Evolutionary conservation across 2,888 invertebrate species (phyloP).

Genomic region (Limnephilus rhombicus): DNA sequence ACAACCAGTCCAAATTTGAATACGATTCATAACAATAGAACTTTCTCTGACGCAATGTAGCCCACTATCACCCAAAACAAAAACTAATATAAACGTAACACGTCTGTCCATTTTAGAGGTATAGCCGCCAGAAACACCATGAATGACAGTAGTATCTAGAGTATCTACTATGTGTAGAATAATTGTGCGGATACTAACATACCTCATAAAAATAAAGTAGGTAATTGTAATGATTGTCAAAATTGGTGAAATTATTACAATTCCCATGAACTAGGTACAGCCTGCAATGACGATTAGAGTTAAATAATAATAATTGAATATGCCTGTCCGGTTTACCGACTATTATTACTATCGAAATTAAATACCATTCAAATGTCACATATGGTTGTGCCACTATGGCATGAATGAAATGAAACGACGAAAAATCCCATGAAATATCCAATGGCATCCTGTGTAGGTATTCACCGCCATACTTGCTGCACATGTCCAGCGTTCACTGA

Average conservation of each 20-base stretch:
- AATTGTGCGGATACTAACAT: not conserved
- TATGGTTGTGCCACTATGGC: not conserved
- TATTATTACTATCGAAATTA: not conserved
- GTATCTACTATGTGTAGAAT: not conserved
- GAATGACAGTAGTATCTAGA: not conserved
- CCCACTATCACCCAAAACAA: too few relatives aligned
- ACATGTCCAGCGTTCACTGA: constrained; percentile 4
- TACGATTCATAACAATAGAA: not conserved
- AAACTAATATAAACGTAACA: not conserved
- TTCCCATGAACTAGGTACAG: not conserved
- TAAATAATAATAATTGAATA: not conserved
- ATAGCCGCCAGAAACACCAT: not conserved
- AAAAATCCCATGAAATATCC: constrained; percentile 23
- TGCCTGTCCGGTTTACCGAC: not conserved
- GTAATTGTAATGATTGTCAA: not conserved
- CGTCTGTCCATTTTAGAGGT: not conserved
- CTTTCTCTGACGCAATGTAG: too few relatives aligned
- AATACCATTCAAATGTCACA: not conserved
- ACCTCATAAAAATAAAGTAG: not conserved
- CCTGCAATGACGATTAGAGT: not conserved
- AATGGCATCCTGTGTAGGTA: not conserved
- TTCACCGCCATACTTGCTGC: not conserved
- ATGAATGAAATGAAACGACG: constrained; percentile 8
- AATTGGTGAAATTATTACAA: not conserved
- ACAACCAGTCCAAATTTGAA: not conserved